phyloP scores from a whole-genome alignment of 2,888 invertebrate genomes.

The Apoda limacodes region DNA sequence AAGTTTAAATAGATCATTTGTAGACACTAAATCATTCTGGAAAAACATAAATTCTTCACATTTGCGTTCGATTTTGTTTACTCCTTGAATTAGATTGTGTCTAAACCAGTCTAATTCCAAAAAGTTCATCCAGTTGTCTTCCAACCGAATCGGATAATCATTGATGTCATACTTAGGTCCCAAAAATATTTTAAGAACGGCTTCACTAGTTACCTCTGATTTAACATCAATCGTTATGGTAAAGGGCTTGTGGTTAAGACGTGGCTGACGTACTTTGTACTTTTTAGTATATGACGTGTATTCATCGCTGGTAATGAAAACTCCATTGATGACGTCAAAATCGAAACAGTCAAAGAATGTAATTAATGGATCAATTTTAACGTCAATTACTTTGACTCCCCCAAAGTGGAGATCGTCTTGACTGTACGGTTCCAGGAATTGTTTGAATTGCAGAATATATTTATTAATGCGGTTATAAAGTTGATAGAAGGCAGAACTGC shows the following conservation, averaged over 20 bases:
- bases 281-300: slow-evolving; percentile 38
- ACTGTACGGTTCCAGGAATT: slow-evolving; percentile 68
- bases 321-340: slow-evolving; percentile 70
- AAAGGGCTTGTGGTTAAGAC: slow-evolving; percentile 79
- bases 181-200: slow-evolving; percentile 73
- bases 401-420: slow-evolving; percentile 66
- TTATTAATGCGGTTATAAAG: slow-evolving; percentile 72
- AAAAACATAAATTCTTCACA: slow-evolving; percentile 74
- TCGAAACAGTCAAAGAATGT: slow-evolving; percentile 78
- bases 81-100: slow-evolving; percentile 70
- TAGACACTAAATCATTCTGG: slow-evolving; percentile 72
- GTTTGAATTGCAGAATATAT: slow-evolving; percentile 72
- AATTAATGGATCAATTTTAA: slow-evolving; percentile 70
- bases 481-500: slow-evolving; percentile 79
- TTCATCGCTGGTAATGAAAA: slow-evolving; percentile 34
- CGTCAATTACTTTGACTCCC: slow-evolving; percentile 71
- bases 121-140: slow-evolving; percentile 70
- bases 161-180: slow-evolving; percentile 77
- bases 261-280: slow-evolving; percentile 73
- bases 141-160: slow-evolving; percentile 57
- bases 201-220: slow-evolving; percentile 69
- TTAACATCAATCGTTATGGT: slow-evolving; percentile 69
- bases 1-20: slow-evolving; percentile 69
- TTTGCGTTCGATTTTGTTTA: slow-evolving; percentile 73
- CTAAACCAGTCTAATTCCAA: slow-evolving; percentile 72